Base-by-base conservation (phyloP, 2,113 vertebrate species). In the Anarhynchus alexandrinus region DNA sequence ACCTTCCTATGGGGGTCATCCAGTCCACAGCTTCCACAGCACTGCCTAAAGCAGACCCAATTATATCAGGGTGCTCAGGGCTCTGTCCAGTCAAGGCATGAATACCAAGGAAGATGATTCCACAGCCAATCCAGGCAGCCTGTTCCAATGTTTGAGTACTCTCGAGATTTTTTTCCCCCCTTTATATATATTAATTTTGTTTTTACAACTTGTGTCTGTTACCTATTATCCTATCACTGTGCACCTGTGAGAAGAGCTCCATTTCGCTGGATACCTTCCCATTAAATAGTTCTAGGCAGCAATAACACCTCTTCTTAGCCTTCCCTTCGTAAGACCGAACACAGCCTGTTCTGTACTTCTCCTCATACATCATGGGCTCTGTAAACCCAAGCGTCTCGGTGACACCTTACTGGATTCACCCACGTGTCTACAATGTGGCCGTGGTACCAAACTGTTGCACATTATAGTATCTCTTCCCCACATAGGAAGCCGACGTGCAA, bases 401-500 rank as follows among this genome's bases (percentile, higher is more conserved):
- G 76, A 40, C 5, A 36, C 29, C 22, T 76, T 22, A 57, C 47
- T 58, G 42, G 30, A 71, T 66, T 82, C 40, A 79, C 27, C 2
- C 51, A 51, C 0, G 0, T 9, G 21, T 59, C 47, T 59, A 64
- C 8, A 51, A 55, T 18, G 30, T 2, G 3, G 36, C 59, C 70
- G 26, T 13, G 7, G 14, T n/a, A 71, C 27, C 23, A 43, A 66
- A 52, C 22, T 26, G 10, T 11, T 65, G 25, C 23, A 54, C 8
- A 2, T n/a, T 26, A 4, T 3, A 58, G 2, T 49, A 32, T 25
- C 30, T 66, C 9, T 4, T 58, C 15, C 45, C 45, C 0, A 0
- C 22, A 70, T 0, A 1, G 1, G 47, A 66, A 79, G 27, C 4
- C 6, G 23, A 54, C 8, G 23, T 43, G 23, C 22, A n/a, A 62